Evolutionary conservation across 1,140 invertebrate genomes (phyloP).

Genomic region (Chironomus tepperi): DNA sequence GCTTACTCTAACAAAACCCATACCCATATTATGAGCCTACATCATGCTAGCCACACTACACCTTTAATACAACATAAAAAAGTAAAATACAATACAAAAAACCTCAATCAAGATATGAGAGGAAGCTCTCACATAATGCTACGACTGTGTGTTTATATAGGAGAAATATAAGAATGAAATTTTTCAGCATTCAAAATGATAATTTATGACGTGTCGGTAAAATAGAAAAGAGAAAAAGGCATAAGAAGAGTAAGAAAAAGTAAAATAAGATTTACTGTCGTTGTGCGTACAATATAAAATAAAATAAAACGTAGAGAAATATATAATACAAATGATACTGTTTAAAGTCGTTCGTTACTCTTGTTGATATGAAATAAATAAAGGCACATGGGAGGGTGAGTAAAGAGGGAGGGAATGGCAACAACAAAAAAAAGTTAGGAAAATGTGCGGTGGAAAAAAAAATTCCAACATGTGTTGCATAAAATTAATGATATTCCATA

Average conservation of each 20-base stretch:
- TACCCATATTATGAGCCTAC: too few species aligned
- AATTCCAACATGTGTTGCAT: conserved; percentile 24
- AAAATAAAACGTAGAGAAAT: neutral
- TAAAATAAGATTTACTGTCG: conserved; percentile 21
- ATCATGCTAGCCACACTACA: too few species aligned
- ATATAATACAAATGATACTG: conserved; percentile 3
- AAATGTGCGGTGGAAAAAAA: conserved; percentile 14
- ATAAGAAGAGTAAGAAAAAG: neutral
- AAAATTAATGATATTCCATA: conserved; percentile 24
- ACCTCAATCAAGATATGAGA: conserved; percentile 2
- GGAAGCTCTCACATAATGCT: too few species aligned
- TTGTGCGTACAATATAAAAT: neutral
- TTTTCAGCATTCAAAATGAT: conserved; percentile 16
- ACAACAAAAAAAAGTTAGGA: neutral
- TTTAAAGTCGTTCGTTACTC: conserved; percentile 10
- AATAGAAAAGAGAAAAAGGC: neutral
- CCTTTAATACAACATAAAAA: neutral
- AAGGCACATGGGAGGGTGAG: neutral
- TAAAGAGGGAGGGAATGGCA: neutral
- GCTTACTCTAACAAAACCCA: too few species aligned
- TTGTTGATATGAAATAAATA: neutral
- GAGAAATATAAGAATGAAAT: neutral
- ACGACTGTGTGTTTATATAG: too few species aligned
- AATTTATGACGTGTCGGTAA: conserved; percentile 16
- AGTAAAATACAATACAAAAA: too few species aligned